A percentile compares a stretch with the other conserved stretches of the same genome.
Evolutionary conservation across 2,797 vertebrate genomes (phyloP).

Genomic region (Brotogeris chrysoptera): DNA sequence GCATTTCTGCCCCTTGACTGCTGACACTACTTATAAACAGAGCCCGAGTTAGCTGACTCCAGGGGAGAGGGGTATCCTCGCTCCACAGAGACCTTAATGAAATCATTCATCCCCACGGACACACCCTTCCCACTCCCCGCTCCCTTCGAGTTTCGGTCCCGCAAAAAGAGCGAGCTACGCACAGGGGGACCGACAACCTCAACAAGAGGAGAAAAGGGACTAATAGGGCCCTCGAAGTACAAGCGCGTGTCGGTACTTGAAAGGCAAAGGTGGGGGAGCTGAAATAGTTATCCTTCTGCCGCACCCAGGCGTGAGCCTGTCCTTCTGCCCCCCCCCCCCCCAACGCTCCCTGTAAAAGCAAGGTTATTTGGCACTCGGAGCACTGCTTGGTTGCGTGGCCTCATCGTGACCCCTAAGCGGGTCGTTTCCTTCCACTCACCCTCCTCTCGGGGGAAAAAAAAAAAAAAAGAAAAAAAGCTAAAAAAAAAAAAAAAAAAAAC

Average conservation of each 20-base stretch:
- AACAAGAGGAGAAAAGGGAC: not conserved
- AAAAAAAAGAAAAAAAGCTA: too few species aligned
- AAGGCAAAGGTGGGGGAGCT: not conserved
- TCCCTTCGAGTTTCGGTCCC: slow-evolving; percentile 6
- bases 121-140: slow-evolving; percentile 6
- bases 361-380: not conserved
- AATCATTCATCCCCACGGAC: slow-evolving; percentile 4
- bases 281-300: not conserved
- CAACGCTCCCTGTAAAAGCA: not conserved
- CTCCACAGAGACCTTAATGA: not conserved
- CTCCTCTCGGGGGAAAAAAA: not conserved
- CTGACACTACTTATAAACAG: slow-evolving; percentile 6
- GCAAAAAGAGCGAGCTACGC: not conserved
- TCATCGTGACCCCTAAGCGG: not conserved
- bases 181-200: not conserved
- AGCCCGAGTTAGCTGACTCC: not conserved
- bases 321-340: not conserved
- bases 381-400: not conserved
- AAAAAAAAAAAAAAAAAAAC: not conserved
- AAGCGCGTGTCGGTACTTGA: not conserved
- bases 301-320: not conserved
- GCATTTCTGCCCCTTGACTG: slow-evolving; percentile 25
- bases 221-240: not conserved
- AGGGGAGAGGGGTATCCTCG: not conserved
- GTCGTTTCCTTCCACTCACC: not conserved